Evolutionary conservation across 2,797 vertebrate species (phyloP), one percentile per base, ranked within the genome.

Genomic region (Rhinichthys osculus): DNA sequence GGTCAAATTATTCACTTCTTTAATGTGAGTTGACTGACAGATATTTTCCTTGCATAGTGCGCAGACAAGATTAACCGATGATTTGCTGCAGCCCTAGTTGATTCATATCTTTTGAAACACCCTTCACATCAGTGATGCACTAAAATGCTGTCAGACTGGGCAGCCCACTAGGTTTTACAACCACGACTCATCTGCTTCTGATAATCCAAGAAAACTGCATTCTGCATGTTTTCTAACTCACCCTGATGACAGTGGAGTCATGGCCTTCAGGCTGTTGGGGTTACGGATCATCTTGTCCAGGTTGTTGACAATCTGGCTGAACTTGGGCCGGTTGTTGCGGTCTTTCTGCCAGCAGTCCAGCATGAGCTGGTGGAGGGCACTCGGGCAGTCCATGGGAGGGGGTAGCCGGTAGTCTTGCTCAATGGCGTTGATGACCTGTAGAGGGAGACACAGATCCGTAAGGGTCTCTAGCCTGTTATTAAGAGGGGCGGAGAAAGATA

Each of bases 251-350:
- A 99, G 94, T 7, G 98, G 98, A 17, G 98, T 99, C 96, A 98
- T 97, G 92, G 98, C 97, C 95, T 99, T 99, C 91, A 99, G 94
- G 87, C 96, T 98, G 95, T 98, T 99, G 10, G 98, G 98, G 84
- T 99, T 99, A 88, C 98, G 96, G 93, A 99, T 99, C 98, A 99
- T 98, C 94, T 99, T 99, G 94, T 99, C 98, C 27, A 99, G 94
- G 69, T 98, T 99, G 95, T 98, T 99, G 94, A 99, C 98, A 57
- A 99, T 99, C 92, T 99, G 98, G 84, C 97, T 98, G 85, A 97
- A 99, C 90, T 99, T 99, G 89, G 98, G 98, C 90, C 98, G 92
- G 93, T 99, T 99, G 94, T 99, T 99, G 78, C 98, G 96, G 82
- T 99, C 98, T 90, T 99, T 99, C 92, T 99, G 98, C 98, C 98